phyloP scores from a whole-genome alignment of 2,888 invertebrate species.

The Rotaria magnacalcarata region DNA sequence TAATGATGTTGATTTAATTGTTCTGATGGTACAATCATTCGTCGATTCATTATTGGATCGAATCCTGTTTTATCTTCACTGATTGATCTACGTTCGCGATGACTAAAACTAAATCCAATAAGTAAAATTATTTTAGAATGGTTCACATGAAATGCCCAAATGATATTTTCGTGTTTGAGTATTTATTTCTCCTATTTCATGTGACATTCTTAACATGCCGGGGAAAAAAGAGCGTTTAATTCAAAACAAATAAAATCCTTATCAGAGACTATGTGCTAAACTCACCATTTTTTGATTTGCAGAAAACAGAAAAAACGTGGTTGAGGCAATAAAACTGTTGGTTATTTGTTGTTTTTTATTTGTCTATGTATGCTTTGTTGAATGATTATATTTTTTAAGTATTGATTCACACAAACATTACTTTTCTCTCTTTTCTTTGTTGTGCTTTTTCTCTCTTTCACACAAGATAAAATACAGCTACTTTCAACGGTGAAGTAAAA shows the following conservation, averaged over 20 bases:
- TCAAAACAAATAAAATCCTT: neutral
- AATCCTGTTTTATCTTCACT: neutral
- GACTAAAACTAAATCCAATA: neutral
- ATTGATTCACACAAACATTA: neutral
- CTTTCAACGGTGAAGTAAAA: neutral
- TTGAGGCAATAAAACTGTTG: neutral
- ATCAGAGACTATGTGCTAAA: neutral
- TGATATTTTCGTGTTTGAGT: neutral
- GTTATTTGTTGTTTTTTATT: neutral
- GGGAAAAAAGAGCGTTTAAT: neutral
- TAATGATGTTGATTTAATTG: slow-evolving; percentile 26
- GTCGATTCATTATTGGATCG: neutral
- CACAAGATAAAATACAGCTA: neutral
- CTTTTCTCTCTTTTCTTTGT: neutral
- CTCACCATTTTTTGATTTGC: neutral
- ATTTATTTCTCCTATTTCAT: neutral
- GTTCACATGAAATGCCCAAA: neutral
- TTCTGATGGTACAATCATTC: neutral
- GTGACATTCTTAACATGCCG: neutral
- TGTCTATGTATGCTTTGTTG: neutral
- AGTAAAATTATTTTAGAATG: neutral
- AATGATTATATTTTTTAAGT: neutral
- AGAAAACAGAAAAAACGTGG: neutral
- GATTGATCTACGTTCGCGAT: neutral
- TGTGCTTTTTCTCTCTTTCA: neutral